Evolutionary conservation across 2,888 invertebrate genomes (phyloP).

Genomic region (Cheiracanthium punctorium): DNA sequence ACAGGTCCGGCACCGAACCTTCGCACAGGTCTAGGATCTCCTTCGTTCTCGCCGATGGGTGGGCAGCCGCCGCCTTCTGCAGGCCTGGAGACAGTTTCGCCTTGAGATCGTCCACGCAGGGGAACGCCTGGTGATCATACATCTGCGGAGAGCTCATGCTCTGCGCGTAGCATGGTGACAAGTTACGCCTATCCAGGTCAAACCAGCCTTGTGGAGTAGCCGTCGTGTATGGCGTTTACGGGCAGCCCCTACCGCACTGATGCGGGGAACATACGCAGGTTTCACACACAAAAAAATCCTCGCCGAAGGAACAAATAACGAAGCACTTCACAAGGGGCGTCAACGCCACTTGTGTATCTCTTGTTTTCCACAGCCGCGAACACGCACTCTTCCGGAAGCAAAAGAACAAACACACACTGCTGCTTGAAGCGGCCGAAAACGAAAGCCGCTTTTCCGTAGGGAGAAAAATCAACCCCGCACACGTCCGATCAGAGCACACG

Average conservation of each 20-base stretch:
- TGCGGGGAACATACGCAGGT: background rate
- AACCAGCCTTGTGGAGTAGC: conserved; percentile 49
- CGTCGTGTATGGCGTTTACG: conserved; percentile 46
- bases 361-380: background rate
- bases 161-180: conserved; percentile 72
- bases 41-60: conserved; percentile 74
- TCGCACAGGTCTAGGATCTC: conserved; percentile 61
- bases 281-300: background rate
- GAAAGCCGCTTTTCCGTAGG: too few species aligned
- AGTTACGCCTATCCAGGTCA: conserved; percentile 56
- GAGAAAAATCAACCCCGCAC: background rate
- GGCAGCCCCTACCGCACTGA: conserved; percentile 39
- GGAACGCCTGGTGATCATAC: conserved; percentile 83
- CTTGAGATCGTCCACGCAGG: conserved; percentile 73
- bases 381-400: background rate
- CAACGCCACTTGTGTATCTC: background rate
- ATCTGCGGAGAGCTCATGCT: conserved; percentile 89
- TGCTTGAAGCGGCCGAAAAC: background rate
- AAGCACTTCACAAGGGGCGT: background rate
- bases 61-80: conserved; percentile 6
- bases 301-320: conserved; percentile 6
- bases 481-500: background rate
- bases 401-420: background rate
- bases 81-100: conserved; percentile 33
- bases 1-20: conserved; percentile 82